phyloP scores from a whole-genome alignment of 2,113 vertebrate species.

The Hemiprocne comata region DNA sequence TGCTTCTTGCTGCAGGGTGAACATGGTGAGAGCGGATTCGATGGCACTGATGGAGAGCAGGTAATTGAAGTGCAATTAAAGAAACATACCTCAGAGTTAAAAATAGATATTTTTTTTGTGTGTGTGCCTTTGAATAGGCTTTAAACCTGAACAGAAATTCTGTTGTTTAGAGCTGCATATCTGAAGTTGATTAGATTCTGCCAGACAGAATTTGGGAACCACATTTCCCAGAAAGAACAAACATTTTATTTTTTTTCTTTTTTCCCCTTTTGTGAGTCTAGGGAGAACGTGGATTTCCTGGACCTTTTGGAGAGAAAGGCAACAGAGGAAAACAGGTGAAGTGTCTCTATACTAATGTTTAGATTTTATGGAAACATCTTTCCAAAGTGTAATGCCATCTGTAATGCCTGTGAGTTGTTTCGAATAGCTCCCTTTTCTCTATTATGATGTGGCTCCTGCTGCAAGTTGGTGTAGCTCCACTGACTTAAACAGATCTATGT shows the following conservation, averaged over 20 bases:
- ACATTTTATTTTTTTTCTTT: not conserved
- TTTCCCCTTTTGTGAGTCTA: conserved; percentile 20
- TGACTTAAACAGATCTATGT: not conserved
- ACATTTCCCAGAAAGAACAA: not conserved
- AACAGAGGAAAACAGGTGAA: conserved; percentile 77
- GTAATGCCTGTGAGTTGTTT: not conserved
- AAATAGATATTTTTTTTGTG: not conserved
- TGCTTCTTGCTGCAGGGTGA: conserved; percentile 75
- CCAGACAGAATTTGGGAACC: not conserved
- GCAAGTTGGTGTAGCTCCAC: not conserved
- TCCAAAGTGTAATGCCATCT: not conserved
- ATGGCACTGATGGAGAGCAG: conserved; percentile 83
- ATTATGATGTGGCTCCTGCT: not conserved
- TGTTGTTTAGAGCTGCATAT: not conserved
- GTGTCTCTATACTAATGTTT: not conserved
- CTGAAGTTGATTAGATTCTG: not conserved
- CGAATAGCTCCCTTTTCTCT: not conserved
- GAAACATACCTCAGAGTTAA: not conserved
- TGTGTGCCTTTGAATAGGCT: not conserved
- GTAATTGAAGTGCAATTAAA: conserved; percentile 66
- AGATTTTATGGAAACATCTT: not conserved
- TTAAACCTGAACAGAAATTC: not conserved
- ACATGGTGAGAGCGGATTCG: conserved; percentile 79
- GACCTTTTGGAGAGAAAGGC: conserved; percentile 77
- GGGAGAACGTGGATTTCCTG: conserved; percentile 77